Percentiles rank a stretch among this genome's conserved stretches.
These are phyloP conservation scores for Meteorus sp. DNA, from an alignment of 1,140 invertebrate genomes.

Conservation along the genomic window DNA sequence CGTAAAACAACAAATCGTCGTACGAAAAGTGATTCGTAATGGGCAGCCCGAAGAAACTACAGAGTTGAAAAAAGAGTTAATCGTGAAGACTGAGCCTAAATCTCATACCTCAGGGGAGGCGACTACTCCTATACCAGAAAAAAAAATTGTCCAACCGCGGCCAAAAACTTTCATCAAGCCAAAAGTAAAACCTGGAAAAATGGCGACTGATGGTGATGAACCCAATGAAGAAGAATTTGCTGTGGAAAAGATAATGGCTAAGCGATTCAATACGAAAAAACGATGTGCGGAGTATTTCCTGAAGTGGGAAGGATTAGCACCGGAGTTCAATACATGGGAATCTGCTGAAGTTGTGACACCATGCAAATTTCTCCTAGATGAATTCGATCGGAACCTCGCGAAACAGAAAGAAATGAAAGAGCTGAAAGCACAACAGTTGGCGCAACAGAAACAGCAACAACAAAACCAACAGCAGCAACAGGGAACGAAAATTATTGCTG, in stretches of 20 bases:
- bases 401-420: slow-evolving; percentile 73
- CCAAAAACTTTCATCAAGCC: slow-evolving; percentile 42
- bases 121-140: slow-evolving; percentile 23
- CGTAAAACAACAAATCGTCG: slow-evolving; percentile 43
- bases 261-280: slow-evolving; percentile 76
- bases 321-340: slow-evolving; percentile 80
- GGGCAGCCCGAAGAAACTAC: slow-evolving; percentile 49
- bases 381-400: slow-evolving; percentile 77
- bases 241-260: slow-evolving; percentile 79
- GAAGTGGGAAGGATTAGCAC: slow-evolving; percentile 78
- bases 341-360: slow-evolving; percentile 71
- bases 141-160: slow-evolving; percentile 46
- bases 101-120: slow-evolving; percentile 29
- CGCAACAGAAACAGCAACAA: slow-evolving; percentile 52
- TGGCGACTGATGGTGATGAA: slow-evolving; percentile 49
- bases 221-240: slow-evolving; percentile 64
- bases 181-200: slow-evolving; percentile 36
- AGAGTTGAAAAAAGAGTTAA: slow-evolving; percentile 39
- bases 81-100: slow-evolving; percentile 30
- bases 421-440: slow-evolving; percentile 61
- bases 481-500: not conserved
- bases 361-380: slow-evolving; percentile 74
- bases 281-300: slow-evolving; percentile 78
- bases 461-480: not conserved
- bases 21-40: slow-evolving; percentile 54